phyloP scores from a whole-genome alignment of 2,113 vertebrate genomes.

The Hippopotamus amphibius region DNA sequence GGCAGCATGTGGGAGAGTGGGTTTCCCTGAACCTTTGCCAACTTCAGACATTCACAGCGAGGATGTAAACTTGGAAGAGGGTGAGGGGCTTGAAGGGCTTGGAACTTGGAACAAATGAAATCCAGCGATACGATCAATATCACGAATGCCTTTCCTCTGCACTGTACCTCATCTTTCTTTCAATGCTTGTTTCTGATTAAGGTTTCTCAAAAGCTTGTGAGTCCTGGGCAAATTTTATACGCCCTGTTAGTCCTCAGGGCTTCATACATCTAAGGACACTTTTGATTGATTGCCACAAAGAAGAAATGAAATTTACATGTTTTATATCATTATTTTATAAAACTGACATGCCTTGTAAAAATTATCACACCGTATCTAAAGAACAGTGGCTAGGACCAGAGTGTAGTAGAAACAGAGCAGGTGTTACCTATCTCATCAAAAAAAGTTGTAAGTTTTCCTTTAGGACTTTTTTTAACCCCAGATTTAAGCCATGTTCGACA shows the following conservation, averaged over 20 bases:
- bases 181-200: background rate
- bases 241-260: background rate
- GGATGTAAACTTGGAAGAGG: background rate
- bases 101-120: background rate
- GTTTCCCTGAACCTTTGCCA: background rate
- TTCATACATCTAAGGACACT: background rate
- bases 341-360: background rate
- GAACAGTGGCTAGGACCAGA: background rate
- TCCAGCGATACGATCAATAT: fast-evolving
- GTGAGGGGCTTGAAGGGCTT: background rate
- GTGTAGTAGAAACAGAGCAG: background rate
- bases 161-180: background rate
- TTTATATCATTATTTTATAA: background rate
- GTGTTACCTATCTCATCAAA: background rate
- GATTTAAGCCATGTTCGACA: background rate
- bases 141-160: background rate
- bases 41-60: fast-evolving
- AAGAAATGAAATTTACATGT: background rate
- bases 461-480: background rate
- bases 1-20: fast-evolving
- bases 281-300: background rate
- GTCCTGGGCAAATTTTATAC: background rate
- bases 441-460: background rate
- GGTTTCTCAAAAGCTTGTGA: background rate
- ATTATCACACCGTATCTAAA: background rate